phyloP scores from a whole-genome alignment of 2,888 invertebrate genomes.

The Andrena haemorrhoa region DNA sequence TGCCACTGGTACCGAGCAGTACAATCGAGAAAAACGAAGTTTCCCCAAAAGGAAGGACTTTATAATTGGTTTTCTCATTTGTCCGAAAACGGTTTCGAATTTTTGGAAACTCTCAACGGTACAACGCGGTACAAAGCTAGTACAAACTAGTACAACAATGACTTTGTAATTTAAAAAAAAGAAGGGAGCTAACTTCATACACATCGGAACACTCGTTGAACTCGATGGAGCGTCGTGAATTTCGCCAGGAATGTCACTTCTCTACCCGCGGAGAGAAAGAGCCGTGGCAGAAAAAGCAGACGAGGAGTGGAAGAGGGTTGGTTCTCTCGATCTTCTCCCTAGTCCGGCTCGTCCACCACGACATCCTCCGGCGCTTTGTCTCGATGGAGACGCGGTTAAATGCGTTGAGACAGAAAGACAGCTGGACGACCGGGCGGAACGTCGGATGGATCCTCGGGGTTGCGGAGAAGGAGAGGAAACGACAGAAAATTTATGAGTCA shows the following conservation, averaged over 20 bases:
- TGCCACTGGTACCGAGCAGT: too few relatives aligned
- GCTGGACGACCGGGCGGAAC: constrained; percentile 26
- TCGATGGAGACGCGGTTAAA: constrained; percentile 45
- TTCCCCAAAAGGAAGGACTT: too few relatives aligned
- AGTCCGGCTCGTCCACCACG: constrained; percentile 14
- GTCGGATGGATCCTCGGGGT: constrained; percentile 24
- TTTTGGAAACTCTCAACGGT: too few relatives aligned
- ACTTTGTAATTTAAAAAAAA: too few relatives aligned
- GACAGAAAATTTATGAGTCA: constrained; percentile 68
- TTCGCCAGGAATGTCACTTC: neutral
- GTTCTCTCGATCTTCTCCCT: neutral
- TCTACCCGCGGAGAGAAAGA: constrained; percentile 6
- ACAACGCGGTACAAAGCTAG: too few relatives aligned
- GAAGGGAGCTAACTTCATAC: too few relatives aligned
- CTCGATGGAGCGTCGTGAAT: neutral
- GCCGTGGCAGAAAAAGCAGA: neutral
- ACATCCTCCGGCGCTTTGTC: constrained; percentile 51
- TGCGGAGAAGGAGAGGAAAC: constrained; percentile 27
- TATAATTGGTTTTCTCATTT: too few relatives aligned
- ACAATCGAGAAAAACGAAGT: too few relatives aligned
- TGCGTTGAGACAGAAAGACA: constrained; percentile 35
- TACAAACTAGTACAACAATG: too few relatives aligned
- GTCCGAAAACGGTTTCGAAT: too few relatives aligned
- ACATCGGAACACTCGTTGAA: neutral
- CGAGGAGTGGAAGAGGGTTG: neutral